Percentiles rank a stretch among this genome's conserved stretches.
Evolutionary conservation across 2,888 invertebrate genomes (phyloP).

Genomic region (Hypselothyrea guttata): DNA sequence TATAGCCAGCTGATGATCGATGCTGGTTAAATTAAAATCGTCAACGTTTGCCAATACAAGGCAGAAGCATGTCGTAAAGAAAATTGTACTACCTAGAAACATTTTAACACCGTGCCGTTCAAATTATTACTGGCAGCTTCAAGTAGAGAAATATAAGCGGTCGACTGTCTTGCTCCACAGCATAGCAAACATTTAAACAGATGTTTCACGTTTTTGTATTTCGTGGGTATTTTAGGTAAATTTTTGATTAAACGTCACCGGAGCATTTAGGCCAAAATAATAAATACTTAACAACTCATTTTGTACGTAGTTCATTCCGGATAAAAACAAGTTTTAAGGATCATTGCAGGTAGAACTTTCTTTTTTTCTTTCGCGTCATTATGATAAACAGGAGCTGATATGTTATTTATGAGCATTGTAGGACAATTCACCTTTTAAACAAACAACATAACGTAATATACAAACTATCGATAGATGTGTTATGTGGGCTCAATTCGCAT

Average conservation of each 20-base stretch:
- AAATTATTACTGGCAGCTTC: slow-evolving; percentile 29
- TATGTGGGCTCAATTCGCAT: slow-evolving; percentile 42
- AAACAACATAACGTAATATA: slow-evolving; percentile 20
- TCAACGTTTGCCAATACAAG: background rate
- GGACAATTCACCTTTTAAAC: too few species aligned
- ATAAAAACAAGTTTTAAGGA: slow-evolving; percentile 26
- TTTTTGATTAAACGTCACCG: slow-evolving; percentile 4
- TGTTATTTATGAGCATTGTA: slow-evolving; percentile 10
- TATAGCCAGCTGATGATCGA: slow-evolving; percentile 33
- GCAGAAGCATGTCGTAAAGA: slow-evolving; percentile 6
- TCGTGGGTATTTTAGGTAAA: background rate
- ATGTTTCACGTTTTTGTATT: slow-evolving; percentile 14
- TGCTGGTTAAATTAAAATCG: slow-evolving; percentile 11
- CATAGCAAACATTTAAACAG: slow-evolving; percentile 53
- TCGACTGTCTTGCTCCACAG: background rate
- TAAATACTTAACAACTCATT: too few species aligned
- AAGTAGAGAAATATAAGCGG: background rate
- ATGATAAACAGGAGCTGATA: slow-evolving; percentile 48
- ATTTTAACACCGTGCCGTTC: slow-evolving; percentile 27
- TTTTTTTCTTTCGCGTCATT: slow-evolving; percentile 32
- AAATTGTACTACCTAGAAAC: slow-evolving; percentile 14
- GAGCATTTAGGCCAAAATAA: slow-evolving; percentile 1
- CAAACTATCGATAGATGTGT: background rate
- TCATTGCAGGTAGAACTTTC: slow-evolving; percentile 47
- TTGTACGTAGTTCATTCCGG: background rate